A percentile compares a stretch with the other conserved stretches of the same genome.
Conservation (phyloP, 2,888 invertebrate genomes). For the Muscina levida region DNA sequence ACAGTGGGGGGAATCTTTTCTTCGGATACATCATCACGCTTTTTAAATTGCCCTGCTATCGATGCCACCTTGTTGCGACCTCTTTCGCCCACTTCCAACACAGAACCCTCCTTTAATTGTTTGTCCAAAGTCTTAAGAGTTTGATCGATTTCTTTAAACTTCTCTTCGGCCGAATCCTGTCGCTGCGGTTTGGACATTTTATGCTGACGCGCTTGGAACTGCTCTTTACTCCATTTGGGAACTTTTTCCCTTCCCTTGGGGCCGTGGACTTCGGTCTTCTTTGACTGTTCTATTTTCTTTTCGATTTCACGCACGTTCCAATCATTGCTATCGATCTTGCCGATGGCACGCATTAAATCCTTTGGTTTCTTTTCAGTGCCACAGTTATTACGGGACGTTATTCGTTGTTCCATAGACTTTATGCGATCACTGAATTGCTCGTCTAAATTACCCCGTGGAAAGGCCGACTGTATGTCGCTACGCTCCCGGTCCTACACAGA, state of each 20-base stretch:
- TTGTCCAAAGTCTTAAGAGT: constrained; percentile 86
- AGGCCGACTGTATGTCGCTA: constrained; percentile 78
- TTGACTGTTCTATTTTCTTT: constrained; percentile 87
- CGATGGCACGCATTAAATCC: constrained; percentile 92
- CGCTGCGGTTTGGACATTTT: constrained; percentile 86
- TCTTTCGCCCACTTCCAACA: constrained; percentile 83
- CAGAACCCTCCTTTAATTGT: constrained; percentile 89
- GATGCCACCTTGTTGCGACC: constrained; percentile 90
- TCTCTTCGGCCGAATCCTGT: constrained; percentile 82
- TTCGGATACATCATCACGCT: constrained; percentile 79
- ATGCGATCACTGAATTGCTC: constrained; percentile 81
- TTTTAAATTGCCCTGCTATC: constrained; percentile 89
- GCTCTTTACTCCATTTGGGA: constrained; percentile 94
- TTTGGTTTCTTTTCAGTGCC: constrained; percentile 89
- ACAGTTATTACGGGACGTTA: constrained; percentile 82
- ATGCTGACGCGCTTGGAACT: constrained; percentile 84
- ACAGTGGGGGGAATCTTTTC: constrained; percentile 75
- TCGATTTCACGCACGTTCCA: constrained; percentile 96
- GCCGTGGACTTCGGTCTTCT: constrained; percentile 79
- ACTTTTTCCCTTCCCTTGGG: constrained; percentile 85
- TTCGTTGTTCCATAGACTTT: constrained; percentile 89
- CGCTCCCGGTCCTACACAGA: constrained; percentile 78
- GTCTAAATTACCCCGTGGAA: constrained; percentile 76
- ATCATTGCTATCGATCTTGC: constrained; percentile 92
- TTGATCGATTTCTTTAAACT: constrained; percentile 87